Conservation (phyloP, 2,797 vertebrate species). For the Okamejei kenojei region DNA sequence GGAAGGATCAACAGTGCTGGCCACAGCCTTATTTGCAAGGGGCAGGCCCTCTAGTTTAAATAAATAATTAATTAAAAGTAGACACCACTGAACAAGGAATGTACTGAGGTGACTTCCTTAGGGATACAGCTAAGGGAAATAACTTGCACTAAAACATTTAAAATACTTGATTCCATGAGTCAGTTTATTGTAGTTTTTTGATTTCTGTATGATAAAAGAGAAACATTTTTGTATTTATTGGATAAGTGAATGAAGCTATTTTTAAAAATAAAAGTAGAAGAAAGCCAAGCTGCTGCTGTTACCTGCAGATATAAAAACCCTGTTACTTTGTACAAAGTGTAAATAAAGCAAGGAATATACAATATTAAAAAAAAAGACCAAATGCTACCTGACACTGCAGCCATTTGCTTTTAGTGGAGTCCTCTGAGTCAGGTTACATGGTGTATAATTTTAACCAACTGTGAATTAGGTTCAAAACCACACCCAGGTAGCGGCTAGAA, state of each 20-base stretch:
- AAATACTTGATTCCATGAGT: conserved; percentile 99
- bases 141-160: conserved; percentile 99
- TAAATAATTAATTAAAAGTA: conserved; percentile 65
- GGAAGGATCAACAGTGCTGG: conserved; percentile 88
- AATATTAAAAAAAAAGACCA: conserved; percentile 84
- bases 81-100: conserved; percentile 99
- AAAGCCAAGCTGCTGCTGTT: conserved; percentile 93
- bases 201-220: conserved; percentile 95
- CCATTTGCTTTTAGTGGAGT: conserved; percentile 29
- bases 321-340: conserved; percentile 99
- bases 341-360: conserved; percentile 73
- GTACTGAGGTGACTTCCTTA: conserved; percentile 97
- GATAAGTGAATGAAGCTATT: conserved; percentile 99
- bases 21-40: conserved; percentile 92
- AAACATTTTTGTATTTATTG: conserved; percentile 99
- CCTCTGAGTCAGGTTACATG: conserved; percentile 34
- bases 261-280: conserved; percentile 86
- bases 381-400: conserved; percentile 89
- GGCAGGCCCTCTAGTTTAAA: conserved; percentile 87
- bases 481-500: conserved; percentile 73
- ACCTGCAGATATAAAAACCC: conserved; percentile 90
- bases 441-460: conserved; percentile 82
- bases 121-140: conserved; percentile 91
- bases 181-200: conserved; percentile 98
- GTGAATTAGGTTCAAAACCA: conserved; percentile 91